These are phyloP conservation scores for Sphyrna mokarran DNA, from an alignment of 2,113 vertebrate genomes.

Conservation along the genomic window DNA sequence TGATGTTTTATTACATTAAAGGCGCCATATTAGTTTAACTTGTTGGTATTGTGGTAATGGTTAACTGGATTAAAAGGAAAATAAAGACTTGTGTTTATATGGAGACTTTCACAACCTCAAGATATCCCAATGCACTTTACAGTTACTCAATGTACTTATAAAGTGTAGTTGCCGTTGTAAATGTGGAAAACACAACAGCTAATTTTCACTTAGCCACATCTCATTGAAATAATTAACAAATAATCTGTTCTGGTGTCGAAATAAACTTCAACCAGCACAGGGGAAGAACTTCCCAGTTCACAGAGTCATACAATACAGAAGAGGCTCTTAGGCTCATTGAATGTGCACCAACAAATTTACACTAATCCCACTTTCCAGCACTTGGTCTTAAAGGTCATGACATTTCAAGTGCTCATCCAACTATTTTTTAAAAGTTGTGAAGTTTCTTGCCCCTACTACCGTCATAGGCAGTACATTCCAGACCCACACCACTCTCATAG, in stretches of 20 bases:
- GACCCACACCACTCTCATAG: too few relatives aligned
- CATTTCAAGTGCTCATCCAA: too few relatives aligned
- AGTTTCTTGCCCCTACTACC: too few relatives aligned
- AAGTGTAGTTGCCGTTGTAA: neutral
- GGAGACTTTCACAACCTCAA: neutral
- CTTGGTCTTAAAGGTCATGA: too few relatives aligned
- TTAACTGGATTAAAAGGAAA: neutral
- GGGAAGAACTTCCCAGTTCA: neutral
- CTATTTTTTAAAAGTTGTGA: too few relatives aligned
- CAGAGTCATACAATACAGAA: too few relatives aligned
- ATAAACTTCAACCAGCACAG: neutral
- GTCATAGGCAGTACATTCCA: too few relatives aligned
- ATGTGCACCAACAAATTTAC: too few relatives aligned
- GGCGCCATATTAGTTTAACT: neutral
- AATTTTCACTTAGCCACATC: neutral
- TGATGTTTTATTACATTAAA: neutral
- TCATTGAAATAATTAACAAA: neutral
- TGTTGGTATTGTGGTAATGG: neutral
- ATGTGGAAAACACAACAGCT: neutral
- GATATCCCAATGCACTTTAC: neutral
- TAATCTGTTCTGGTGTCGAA: neutral
- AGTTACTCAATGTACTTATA: neutral
- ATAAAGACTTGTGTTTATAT: neutral
- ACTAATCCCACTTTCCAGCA: too few relatives aligned
- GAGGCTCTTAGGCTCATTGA: too few relatives aligned